phyloP scores from a whole-genome alignment of 2,113 vertebrate genomes.

The Mola mola region DNA sequence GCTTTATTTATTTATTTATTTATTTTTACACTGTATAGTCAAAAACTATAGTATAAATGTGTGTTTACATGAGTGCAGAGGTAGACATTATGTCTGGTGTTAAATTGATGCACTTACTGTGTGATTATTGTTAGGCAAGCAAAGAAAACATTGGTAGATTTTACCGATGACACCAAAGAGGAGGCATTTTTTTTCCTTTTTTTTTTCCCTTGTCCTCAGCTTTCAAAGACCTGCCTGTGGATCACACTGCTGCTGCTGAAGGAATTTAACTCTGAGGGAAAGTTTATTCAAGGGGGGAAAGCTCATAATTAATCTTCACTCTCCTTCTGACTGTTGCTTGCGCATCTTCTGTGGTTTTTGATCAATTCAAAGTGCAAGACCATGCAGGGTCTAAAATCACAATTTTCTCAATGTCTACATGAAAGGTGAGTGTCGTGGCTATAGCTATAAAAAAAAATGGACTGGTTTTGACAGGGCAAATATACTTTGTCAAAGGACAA shows the following conservation, averaged over 20 bases:
- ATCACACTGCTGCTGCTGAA: constrained; percentile 12
- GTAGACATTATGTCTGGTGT: constrained; percentile 19
- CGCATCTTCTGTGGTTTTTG: background rate
- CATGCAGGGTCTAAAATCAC: background rate
- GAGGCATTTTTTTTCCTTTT: constrained; percentile 17
- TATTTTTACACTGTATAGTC: too few relatives aligned
- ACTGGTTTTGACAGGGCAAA: background rate
- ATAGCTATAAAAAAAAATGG: background rate
- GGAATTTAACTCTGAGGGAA: constrained; percentile 44
- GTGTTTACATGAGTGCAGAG: too few relatives aligned
- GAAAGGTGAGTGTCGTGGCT: background rate
- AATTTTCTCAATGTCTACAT: background rate
- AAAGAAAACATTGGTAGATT: constrained; percentile 30
- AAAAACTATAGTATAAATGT: too few relatives aligned
- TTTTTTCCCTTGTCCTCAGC: too few relatives aligned
- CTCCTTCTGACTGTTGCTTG: background rate
- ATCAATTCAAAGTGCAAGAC: background rate
- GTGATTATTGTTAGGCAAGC: constrained; percentile 44
- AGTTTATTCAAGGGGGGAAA: background rate
- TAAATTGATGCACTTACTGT: background rate
- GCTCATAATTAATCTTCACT: background rate
- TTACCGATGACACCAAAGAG: constrained; percentile 26
- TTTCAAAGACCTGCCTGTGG: constrained; percentile 1
- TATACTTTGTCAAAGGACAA: background rate
- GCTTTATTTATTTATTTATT: too few relatives aligned